Evolutionary conservation across 2,888 invertebrate genomes (phyloP).

Genomic region (Ernsta delagoae): DNA sequence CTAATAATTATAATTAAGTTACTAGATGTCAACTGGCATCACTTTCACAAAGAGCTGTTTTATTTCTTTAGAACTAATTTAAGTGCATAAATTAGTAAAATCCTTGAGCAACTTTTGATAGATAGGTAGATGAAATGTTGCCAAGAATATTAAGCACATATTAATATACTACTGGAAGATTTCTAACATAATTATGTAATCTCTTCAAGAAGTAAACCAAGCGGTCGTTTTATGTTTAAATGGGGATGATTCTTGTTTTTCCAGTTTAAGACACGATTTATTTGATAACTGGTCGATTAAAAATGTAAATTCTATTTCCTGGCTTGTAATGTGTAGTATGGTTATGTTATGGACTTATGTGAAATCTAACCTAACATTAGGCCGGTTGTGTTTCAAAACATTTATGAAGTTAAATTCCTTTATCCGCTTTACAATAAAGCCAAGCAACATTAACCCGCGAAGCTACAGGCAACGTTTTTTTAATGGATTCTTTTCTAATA

Average conservation of each 20-base stretch:
- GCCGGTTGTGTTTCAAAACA: too few relatives aligned
- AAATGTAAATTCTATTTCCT: conserved; percentile 16
- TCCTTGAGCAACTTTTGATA: conserved; percentile 17
- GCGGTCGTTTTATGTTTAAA: conserved; percentile 26
- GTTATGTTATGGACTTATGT: neutral
- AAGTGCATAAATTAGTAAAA: conserved; percentile 29
- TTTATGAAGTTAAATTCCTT: too few relatives aligned
- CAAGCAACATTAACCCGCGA: too few relatives aligned
- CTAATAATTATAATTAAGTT: neutral
- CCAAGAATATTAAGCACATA: conserved; percentile 28
- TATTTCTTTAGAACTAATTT: conserved; percentile 28
- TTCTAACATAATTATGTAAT: conserved; percentile 21
- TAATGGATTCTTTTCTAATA: too few relatives aligned
- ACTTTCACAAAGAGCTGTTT: conserved; percentile 22
- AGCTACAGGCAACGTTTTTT: too few relatives aligned
- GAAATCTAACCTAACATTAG: too few relatives aligned
- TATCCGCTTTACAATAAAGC: too few relatives aligned
- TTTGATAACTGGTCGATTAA: conserved; percentile 8
- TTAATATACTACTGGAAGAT: conserved; percentile 18
- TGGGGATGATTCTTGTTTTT: conserved; percentile 32
- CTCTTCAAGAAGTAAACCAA: conserved; percentile 4
- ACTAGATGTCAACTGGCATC: conserved; percentile 7
- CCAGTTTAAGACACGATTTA: conserved; percentile 23
- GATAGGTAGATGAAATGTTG: conserved; percentile 25
- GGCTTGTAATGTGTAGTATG: neutral